These are phyloP conservation scores for Ligdia adustata DNA, from an alignment of 2,888 invertebrate species.

Conservation along the genomic window DNA sequence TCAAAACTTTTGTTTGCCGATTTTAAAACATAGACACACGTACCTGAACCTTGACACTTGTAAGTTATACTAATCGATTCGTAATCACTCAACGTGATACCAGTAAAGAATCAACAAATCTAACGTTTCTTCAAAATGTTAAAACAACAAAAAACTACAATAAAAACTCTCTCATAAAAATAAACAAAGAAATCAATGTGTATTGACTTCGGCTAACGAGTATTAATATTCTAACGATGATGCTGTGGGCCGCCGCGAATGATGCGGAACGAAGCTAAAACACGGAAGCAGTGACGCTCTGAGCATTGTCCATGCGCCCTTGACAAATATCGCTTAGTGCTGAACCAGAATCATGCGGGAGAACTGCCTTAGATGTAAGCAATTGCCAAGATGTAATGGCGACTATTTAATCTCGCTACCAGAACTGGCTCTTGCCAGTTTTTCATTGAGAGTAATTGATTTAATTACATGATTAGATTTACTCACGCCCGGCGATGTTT, in stretches of 20 bases:
- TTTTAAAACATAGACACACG: neutral
- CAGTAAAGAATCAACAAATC: constrained; percentile 39
- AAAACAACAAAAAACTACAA: constrained; percentile 45
- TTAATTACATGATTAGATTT: constrained; percentile 54
- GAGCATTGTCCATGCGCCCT: constrained; percentile 73
- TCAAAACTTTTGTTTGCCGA: neutral
- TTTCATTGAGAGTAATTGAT: constrained; percentile 52
- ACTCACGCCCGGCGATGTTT: constrained; percentile 38
- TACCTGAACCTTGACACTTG: constrained; percentile 11
- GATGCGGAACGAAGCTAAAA: constrained; percentile 72
- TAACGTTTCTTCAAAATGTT: constrained; percentile 40
- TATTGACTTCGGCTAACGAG: constrained; percentile 51
- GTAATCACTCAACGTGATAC: constrained; percentile 34
- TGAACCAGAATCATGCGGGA: constrained; percentile 30
- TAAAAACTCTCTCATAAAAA: constrained; percentile 47
- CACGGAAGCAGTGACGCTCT: constrained; percentile 68
- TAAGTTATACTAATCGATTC: constrained; percentile 10
- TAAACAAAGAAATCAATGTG: constrained; percentile 54
- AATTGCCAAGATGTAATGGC: constrained; percentile 43
- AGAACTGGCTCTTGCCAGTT: constrained; percentile 49
- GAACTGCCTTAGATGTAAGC: constrained; percentile 32
- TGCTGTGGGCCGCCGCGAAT: constrained; percentile 55
- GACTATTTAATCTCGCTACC: constrained; percentile 39
- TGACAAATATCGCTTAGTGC: constrained; percentile 52
- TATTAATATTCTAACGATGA: constrained; percentile 77